Evolutionary conservation across 2,797 vertebrate genomes (phyloP).

Genomic region (Pitangus sulphuratus): DNA sequence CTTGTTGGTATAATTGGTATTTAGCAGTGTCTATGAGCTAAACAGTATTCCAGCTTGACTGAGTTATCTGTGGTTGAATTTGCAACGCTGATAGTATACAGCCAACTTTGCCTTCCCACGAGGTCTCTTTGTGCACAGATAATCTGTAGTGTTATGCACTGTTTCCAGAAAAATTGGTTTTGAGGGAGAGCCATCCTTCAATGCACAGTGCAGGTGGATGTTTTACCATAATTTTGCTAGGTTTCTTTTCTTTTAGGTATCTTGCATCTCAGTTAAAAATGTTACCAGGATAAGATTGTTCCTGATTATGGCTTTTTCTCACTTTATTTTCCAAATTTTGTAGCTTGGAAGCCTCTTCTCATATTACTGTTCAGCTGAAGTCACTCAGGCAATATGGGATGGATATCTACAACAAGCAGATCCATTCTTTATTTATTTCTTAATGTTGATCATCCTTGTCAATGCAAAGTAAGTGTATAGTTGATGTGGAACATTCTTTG

Average conservation of each 20-base stretch:
- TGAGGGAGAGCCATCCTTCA: not conserved
- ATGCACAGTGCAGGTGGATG: not conserved
- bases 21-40: not conserved
- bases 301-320: conserved; percentile 31
- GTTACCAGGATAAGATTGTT: not conserved
- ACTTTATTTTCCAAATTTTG: conserved; percentile 34
- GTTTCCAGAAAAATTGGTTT: not conserved
- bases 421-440: conserved; percentile 97
- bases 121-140: not conserved
- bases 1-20: not conserved
- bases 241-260: conserved; percentile 18
- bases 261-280: not conserved
- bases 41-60: not conserved
- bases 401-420: conserved; percentile 94
- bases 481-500: not conserved
- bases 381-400: conserved; percentile 94
- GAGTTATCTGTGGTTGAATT: not conserved
- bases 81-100: not conserved
- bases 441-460: conserved; percentile 98
- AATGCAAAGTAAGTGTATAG: conserved; percentile 90
- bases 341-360: conserved; percentile 96
- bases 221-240: not conserved
- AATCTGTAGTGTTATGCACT: not conserved
- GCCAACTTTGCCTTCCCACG: not conserved
- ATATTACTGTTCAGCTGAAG: conserved; percentile 88